Evolutionary conservation across 2,797 vertebrate species (phyloP).

Genomic region (Rallus crepitans): DNA sequence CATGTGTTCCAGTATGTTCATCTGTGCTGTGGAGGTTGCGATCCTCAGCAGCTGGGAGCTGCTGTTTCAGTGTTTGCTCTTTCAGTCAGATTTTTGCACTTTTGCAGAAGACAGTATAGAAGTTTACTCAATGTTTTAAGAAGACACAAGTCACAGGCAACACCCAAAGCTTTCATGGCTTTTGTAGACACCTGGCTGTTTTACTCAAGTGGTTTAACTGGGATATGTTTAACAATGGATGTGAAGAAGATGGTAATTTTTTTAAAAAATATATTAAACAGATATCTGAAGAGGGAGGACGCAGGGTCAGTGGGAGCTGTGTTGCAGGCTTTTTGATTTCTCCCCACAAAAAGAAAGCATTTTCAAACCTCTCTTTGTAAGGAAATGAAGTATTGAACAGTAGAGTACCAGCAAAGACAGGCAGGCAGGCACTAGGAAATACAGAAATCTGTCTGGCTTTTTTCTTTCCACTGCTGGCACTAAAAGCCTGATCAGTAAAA

Average conservation of each 20-base stretch:
- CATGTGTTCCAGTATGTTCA: rapidly evolving
- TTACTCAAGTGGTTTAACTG: not conserved
- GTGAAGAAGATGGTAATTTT: not conserved
- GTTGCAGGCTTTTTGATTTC: not conserved
- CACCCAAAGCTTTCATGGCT: not conserved
- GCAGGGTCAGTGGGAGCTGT: not conserved
- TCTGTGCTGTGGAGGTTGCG: rapidly evolving
- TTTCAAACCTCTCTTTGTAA: not conserved
- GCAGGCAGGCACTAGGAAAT: not conserved
- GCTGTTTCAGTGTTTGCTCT: not conserved
- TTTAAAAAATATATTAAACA: not conserved
- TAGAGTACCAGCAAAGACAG: not conserved
- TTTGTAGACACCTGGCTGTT: not conserved
- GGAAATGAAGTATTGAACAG: not conserved
- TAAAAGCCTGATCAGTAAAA: not conserved
- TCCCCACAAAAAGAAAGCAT: not conserved
- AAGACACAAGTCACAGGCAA: not conserved
- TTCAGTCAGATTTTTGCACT: not conserved
- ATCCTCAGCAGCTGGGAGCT: not conserved
- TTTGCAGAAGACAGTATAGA: not conserved
- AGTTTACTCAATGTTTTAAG: not conserved
- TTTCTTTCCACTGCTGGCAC: not conserved
- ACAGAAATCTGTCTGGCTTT: not conserved
- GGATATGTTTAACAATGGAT: not conserved
- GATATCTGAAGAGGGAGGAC: not conserved